phyloP scores from a whole-genome alignment of 2,888 invertebrate species.

The Chrysolina americana region DNA sequence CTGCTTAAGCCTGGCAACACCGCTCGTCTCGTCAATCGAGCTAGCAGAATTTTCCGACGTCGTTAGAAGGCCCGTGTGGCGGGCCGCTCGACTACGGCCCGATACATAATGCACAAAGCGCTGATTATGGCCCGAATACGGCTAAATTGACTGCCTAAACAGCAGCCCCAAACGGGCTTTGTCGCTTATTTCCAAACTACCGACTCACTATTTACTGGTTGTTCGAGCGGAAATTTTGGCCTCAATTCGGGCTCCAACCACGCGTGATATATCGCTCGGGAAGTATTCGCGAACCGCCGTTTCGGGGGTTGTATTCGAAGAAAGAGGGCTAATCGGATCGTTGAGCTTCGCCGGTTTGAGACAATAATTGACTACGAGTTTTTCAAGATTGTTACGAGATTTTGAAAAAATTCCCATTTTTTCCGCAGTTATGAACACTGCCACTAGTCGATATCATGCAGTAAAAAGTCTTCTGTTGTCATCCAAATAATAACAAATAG shows the following conservation, averaged over 20 bases:
- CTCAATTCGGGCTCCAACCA: constrained; percentile 34
- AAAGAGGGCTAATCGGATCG: constrained; percentile 22
- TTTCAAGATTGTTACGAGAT: neutral
- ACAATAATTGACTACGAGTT: constrained; percentile 4
- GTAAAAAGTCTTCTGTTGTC: too few species aligned
- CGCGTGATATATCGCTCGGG: constrained; percentile 30
- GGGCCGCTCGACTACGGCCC: constrained; percentile 41
- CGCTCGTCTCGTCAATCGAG: constrained; percentile 38
- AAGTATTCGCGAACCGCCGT: constrained; percentile 5
- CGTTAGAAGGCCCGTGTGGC: constrained; percentile 19
- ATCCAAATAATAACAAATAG: too few species aligned
- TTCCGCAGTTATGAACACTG: neutral
- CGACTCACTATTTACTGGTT: constrained; percentile 42
- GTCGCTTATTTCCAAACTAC: constrained; percentile 49
- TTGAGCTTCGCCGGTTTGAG: constrained; percentile 1
- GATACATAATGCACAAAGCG: constrained; percentile 60
- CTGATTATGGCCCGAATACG: constrained; percentile 58
- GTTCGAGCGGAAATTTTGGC: constrained; percentile 40
- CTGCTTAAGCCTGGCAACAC: constrained; percentile 13
- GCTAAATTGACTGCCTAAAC: constrained; percentile 59
- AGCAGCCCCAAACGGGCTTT: constrained; percentile 51
- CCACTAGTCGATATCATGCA: too few species aligned
- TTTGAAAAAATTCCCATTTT: neutral
- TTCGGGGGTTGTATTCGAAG: constrained; percentile 16
- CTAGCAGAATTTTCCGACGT: constrained; percentile 25